Evolutionary conservation across 1,140 invertebrate genomes (phyloP).

Genomic region (Euura saliciscinereae): DNA sequence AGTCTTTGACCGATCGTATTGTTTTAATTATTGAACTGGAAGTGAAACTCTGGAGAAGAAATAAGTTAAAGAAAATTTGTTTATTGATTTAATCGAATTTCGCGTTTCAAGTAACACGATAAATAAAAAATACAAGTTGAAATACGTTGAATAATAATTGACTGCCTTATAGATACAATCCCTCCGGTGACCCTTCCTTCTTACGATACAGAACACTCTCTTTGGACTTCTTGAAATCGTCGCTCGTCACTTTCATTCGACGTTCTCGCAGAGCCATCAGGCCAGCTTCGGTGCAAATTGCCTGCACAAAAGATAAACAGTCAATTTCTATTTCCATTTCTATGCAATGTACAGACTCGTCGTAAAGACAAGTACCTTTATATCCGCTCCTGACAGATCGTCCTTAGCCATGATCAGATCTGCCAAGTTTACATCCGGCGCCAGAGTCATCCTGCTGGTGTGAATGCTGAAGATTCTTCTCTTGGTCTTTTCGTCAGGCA

Average conservation of each 20-base stretch:
- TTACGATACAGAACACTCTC: slow-evolving; percentile 99
- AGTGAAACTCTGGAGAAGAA: too few relatives aligned
- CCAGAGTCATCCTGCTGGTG: slow-evolving; percentile 96
- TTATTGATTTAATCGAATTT: slow-evolving; percentile 27
- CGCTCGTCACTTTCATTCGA: slow-evolving; percentile 99
- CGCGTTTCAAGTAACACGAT: slow-evolving; percentile 18
- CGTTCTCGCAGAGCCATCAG: slow-evolving; percentile 96
- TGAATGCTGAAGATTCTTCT: slow-evolving; percentile 98
- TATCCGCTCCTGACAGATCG: slow-evolving; percentile 97
- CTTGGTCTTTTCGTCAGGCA: slow-evolving; percentile 99
- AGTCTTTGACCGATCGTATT: too few relatives aligned
- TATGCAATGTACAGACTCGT: background rate
- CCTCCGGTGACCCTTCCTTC: slow-evolving; percentile 99
- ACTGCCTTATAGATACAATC: slow-evolving; percentile 89
- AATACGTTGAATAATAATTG: slow-evolving; percentile 37
- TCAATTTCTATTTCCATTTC: slow-evolving; percentile 9
- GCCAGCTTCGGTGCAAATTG: slow-evolving; percentile 99
- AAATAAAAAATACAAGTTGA: slow-evolving; percentile 33
- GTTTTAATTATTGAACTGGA: too few relatives aligned
- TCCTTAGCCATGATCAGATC: slow-evolving; percentile 99
- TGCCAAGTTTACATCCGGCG: slow-evolving; percentile 96
- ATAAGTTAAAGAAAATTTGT: slow-evolving; percentile 19
- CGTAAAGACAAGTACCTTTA: slow-evolving; percentile 65
- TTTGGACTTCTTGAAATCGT: slow-evolving; percentile 99
- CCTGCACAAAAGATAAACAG: slow-evolving; percentile 64